Evolutionary conservation across 2,113 vertebrate genomes (phyloP), one percentile per base, ranked within the genome.

Genomic region (Burhinus oedicnemus): DNA sequence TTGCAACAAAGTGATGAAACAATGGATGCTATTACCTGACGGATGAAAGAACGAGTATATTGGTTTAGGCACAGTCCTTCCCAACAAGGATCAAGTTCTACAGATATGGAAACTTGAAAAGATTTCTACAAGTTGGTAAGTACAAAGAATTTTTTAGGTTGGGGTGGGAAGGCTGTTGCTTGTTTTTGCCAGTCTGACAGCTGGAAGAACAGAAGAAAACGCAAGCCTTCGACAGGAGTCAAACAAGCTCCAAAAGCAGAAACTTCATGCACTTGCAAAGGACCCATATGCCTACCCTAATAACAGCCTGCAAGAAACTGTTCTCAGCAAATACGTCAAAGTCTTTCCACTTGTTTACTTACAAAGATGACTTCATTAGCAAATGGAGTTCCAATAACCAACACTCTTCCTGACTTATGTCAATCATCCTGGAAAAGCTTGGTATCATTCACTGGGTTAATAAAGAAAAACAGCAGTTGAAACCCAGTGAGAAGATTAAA

Each of bases 401-500:
- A 66, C 29, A 60, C 17, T 77, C 34, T 36, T 87, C 57, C 69
- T 29, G 36, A 83, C 13, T 69, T 15, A 45, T 94, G 77, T 91
- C 95, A 93, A 54, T 94, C 94, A 95, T 57, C 19, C 34, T 68
- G 34, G 52, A 66, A 96, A 88, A 96, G 18, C 58, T 51, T 77
- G 30, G 49, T 77, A 75, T 80, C 25, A 40, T 61, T 83, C 78
- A 82, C 40, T 61, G 26, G 20, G 20, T 82, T 83, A 95, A 95
- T 87, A 78, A 89, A 79, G 83, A 65, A 84, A 95, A 95, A 65
- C 45, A 93, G 87, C 77, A 89, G 27, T 52, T 90, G 86, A 82
- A 89, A 77, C 38, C 54, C 27, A 61, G 62, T 23, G 70, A 95
- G 90, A 95, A 92, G 91, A 95, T 79, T 84, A 95, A 83, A 83